Conservation (phyloP, 2,888 invertebrate genomes). For the Andrena flavipes region DNA sequence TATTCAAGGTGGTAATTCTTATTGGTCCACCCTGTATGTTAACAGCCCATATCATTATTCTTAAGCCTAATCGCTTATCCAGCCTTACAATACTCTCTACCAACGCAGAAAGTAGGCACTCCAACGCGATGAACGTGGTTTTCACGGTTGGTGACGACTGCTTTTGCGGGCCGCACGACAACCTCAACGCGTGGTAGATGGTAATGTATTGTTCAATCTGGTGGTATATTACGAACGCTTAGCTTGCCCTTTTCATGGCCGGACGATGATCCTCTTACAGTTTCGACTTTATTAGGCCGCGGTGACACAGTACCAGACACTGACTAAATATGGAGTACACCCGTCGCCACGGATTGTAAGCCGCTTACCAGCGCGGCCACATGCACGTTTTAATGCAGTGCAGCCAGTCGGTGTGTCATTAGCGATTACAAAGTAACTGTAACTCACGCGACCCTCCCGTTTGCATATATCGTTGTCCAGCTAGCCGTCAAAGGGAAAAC, state of each 20-base stretch:
- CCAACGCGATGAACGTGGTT: conserved; percentile 7
- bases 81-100: neutral
- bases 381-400: conserved; percentile 69
- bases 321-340: conserved; percentile 71
- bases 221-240: conserved; percentile 64
- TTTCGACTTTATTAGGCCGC: conserved; percentile 75
- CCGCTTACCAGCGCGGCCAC: conserved; percentile 68
- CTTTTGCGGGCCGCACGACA: neutral
- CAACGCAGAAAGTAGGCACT: conserved; percentile 23
- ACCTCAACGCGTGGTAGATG: conserved; percentile 1
- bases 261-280: conserved; percentile 77
- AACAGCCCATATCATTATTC: too few species aligned
- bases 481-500: conserved; percentile 9
- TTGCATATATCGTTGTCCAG: neutral
- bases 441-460: conserved; percentile 31
- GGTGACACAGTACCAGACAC: conserved; percentile 61
- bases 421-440: conserved; percentile 67
- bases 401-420: conserved; percentile 63
- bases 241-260: conserved; percentile 58
- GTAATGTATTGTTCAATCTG: conserved; percentile 60
- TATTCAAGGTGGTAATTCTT: too few species aligned
- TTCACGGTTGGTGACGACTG: neutral
- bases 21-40: too few species aligned
- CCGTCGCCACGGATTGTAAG: conserved; percentile 64
- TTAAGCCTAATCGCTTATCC: neutral